These are phyloP conservation scores for Chymomyza costata DNA, from an alignment of 1,140 invertebrate genomes.

Conservation along the genomic window DNA sequence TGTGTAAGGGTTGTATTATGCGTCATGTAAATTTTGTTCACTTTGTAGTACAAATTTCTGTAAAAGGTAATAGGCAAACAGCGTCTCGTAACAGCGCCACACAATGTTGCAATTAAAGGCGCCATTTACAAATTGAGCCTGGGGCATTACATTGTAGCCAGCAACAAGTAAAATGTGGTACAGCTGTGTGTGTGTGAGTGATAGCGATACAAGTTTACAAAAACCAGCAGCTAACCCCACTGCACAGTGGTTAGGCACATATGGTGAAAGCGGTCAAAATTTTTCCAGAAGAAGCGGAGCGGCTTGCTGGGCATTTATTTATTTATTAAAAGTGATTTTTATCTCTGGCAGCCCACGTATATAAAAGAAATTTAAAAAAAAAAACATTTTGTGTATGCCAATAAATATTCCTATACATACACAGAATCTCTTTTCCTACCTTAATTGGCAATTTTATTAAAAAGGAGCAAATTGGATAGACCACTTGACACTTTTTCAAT, in stretches of 20 bases:
- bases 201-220: neutral
- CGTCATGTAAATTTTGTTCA: conserved; percentile 58
- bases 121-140: conserved; percentile 12
- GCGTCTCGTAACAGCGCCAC: conserved; percentile 36
- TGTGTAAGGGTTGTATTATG: conserved; percentile 51
- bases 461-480: no score
- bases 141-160: neutral
- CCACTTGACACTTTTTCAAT: no score
- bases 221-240: no score
- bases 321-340: no score
- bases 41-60: conserved; percentile 69
- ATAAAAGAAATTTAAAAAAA: neutral
- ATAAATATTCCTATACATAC: neutral
- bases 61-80: conserved; percentile 72
- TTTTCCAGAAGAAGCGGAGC: no score
- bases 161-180: neutral
- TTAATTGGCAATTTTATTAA: no score
- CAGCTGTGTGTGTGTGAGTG: neutral
- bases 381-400: neutral
- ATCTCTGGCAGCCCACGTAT: neutral
- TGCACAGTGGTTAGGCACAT: no score
- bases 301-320: no score
- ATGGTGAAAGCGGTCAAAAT: no score
- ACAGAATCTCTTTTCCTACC: no score
- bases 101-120: conserved; percentile 18